Conservation (phyloP, 2,888 invertebrate species). For the Synanthedon andrenaeformis region DNA sequence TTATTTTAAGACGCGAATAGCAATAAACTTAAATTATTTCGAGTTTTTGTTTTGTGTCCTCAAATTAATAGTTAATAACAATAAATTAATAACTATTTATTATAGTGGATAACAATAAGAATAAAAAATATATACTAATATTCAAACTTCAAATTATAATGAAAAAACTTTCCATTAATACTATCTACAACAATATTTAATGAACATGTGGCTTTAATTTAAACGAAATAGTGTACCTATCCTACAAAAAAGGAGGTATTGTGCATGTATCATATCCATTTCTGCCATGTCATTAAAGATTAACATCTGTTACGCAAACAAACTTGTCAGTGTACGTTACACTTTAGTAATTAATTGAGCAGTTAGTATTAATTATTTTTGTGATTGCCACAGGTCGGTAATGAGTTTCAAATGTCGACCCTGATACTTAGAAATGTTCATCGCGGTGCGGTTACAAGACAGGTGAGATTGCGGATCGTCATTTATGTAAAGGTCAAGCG, state of each 20-base stretch:
- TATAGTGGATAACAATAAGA: too few relatives aligned
- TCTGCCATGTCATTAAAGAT: neutral
- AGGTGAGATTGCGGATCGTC: neutral
- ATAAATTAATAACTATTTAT: too few relatives aligned
- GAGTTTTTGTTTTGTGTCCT: too few relatives aligned
- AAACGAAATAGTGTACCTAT: too few relatives aligned
- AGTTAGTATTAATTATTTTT: conserved; percentile 10
- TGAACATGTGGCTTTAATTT: too few relatives aligned
- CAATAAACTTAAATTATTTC: too few relatives aligned
- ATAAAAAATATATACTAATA: too few relatives aligned
- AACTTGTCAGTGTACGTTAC: conserved; percentile 10
- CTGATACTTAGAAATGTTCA: neutral
- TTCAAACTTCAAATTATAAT: too few relatives aligned
- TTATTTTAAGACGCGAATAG: too few relatives aligned
- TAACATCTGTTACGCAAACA: conserved; percentile 12
- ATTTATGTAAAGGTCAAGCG: neutral
- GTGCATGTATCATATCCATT: neutral
- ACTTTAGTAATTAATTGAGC: conserved; percentile 14
- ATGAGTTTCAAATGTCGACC: conserved; percentile 9
- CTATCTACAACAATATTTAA: too few relatives aligned
- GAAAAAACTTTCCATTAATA: too few relatives aligned
- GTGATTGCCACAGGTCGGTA: conserved; percentile 16
- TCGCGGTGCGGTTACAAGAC: neutral
- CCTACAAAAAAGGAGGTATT: neutral
- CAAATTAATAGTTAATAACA: too few relatives aligned